Conservation (phyloP, 2,113 vertebrate species). For the Microcebus jonahi region DNA sequence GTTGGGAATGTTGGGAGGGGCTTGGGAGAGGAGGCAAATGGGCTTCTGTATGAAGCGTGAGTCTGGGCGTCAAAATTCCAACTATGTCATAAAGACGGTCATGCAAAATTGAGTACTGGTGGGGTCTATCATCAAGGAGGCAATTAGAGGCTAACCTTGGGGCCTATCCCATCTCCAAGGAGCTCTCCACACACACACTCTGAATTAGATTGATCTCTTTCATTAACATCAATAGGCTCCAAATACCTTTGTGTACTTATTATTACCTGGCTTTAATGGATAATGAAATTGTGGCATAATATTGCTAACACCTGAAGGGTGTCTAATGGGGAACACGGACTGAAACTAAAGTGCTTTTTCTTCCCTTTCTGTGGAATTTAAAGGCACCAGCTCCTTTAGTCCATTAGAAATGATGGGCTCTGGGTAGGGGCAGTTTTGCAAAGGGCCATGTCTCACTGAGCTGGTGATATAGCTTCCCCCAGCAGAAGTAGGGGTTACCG, state of each 20-base stretch:
- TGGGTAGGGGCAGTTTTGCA: background rate
- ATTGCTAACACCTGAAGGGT: constrained; percentile 86
- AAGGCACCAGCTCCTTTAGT: constrained; percentile 65
- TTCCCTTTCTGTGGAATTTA: constrained; percentile 72
- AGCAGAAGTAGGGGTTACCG: background rate
- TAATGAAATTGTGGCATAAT: constrained; percentile 81
- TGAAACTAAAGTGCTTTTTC: constrained; percentile 66
- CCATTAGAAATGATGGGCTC: background rate
- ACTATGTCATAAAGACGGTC: constrained; percentile 79
- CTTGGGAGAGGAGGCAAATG: constrained; percentile 44
- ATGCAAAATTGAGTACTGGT: constrained; percentile 71
- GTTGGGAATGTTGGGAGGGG: constrained; percentile 59
- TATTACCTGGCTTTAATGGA: constrained; percentile 85
- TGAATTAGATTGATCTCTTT: constrained; percentile 83
- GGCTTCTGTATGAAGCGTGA: constrained; percentile 67
- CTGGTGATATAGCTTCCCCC: background rate
- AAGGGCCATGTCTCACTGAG: background rate
- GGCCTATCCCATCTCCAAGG: constrained; percentile 66
- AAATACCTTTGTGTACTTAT: constrained; percentile 81
- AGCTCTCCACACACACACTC: constrained; percentile 67
- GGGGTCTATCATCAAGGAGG: constrained; percentile 68
- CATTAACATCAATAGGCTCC: constrained; percentile 85
- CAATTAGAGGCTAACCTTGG: constrained; percentile 79
- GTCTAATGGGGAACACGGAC: constrained; percentile 83
- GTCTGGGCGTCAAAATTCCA: constrained; percentile 76